Conservation (phyloP, 2,888 invertebrate species). For the Heliothis peltigera region DNA sequence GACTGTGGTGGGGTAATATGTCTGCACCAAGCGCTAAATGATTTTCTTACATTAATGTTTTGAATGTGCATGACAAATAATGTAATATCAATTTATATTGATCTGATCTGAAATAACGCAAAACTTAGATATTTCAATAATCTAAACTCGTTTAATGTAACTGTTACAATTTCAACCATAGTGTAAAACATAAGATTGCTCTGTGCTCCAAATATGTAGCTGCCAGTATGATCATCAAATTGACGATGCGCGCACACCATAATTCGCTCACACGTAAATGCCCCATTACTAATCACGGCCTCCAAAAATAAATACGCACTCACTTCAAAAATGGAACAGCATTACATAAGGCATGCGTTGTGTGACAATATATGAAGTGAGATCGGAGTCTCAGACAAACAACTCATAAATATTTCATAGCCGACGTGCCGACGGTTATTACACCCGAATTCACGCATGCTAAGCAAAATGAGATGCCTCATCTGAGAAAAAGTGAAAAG, state of each 20-base stretch:
- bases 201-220: not conserved
- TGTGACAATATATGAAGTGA: constrained; percentile 70
- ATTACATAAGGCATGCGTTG: constrained; percentile 57
- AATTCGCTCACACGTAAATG: constrained; percentile 31
- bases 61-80: too few relatives aligned
- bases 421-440: constrained; percentile 78
- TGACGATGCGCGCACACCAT: not conserved
- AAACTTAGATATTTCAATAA: not conserved
- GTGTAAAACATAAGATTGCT: constrained; percentile 4
- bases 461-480: constrained; percentile 65
- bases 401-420: constrained; percentile 80
- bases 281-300: constrained; percentile 33
- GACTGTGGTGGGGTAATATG: not conserved
- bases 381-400: constrained; percentile 64
- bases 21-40: not conserved
- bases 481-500: constrained; percentile 74
- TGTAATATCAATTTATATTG: too few relatives aligned
- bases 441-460: constrained; percentile 83
- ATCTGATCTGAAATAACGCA: too few relatives aligned
- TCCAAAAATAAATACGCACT: constrained; percentile 32
- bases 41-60: too few relatives aligned
- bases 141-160: not conserved
- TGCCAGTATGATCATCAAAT: constrained; percentile 7
- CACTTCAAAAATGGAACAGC: constrained; percentile 45
- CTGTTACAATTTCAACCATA: not conserved